Evolutionary conservation across 2,888 invertebrate genomes (phyloP), one percentile per base, ranked within the genome.

Genomic region (Stenchaetothrips biformis): DNA sequence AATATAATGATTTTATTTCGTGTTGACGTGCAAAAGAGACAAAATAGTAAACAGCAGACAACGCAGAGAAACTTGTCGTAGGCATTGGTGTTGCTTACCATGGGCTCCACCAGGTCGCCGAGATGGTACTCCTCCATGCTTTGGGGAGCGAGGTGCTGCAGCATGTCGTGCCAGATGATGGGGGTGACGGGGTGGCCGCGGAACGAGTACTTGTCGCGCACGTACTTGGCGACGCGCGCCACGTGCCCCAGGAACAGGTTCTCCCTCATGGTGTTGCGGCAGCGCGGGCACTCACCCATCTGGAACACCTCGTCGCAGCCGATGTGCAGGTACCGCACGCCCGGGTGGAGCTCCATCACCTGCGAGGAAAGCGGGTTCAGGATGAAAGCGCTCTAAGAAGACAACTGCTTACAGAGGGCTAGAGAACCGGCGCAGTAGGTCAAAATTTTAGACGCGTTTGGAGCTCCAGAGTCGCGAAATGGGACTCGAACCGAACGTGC

Each of bases 161-260:
- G 86, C 93, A 94, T 94, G 85, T 94, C 94, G 84, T 94, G 94
- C 94, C 94, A 94, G 84, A 94, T 91, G 81, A 94, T 90, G 0
- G 92, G 88, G 21, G 88, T 89, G 27, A 92, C 85, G 25, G 88
- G 87, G 0, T 90, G 89, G 25, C 67, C 67, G 21, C 67, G 67
- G 67, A 4, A 25, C 21, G 67, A 74, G 87, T 91, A 90, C 79
- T 88, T 89, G 13, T 87, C 87, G 78, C 89, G 89, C 18, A 94
- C 89, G 82, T 91, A 89, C 78, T 87, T 88, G 7, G 90, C 90
- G 37, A 92, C 89, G 81, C 88, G 88, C 7, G 88, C 88, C 11
- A 92, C 90, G 85, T 93, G 92, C 49, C 88, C 87, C 21, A 92
- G 85, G 85, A 92, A 92, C n/a, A 92, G 84, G 79, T 89, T 89